A percentile compares a stretch with the other conserved stretches of the same genome.
These are phyloP conservation scores for Hoplostethus atlanticus DNA, from an alignment of 2,797 vertebrate species.

Conservation along the genomic window DNA sequence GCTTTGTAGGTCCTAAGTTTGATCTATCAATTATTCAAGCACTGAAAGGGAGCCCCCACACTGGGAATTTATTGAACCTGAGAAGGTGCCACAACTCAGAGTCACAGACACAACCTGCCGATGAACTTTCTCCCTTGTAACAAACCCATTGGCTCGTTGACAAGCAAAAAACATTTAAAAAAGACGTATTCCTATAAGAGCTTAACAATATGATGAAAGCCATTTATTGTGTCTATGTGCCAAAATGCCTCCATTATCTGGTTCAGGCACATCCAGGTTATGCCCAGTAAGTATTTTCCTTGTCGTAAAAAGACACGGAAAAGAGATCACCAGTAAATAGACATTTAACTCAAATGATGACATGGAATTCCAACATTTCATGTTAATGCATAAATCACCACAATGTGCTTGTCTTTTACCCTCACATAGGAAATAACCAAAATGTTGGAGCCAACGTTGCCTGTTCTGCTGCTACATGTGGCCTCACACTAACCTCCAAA, in stretches of 20 bases:
- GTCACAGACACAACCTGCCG: conserved; percentile 62
- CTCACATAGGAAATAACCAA: conserved; percentile 10
- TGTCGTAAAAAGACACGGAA: background rate
- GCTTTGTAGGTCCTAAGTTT: conserved; percentile 81
- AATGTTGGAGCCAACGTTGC: conserved; percentile 7
- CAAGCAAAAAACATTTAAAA: conserved; percentile 55
- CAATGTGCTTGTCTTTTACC: background rate
- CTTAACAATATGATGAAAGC: too few species aligned
- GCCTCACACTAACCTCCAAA: conserved; percentile 39
- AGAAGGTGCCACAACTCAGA: conserved; percentile 75
- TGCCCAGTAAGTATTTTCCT: too few species aligned
- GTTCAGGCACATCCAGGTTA: background rate
- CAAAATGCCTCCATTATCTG: background rate
- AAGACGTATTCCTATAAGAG: background rate
- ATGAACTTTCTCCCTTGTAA: conserved; percentile 53
- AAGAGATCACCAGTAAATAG: background rate
- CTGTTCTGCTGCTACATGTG: conserved; percentile 27
- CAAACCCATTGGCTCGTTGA: conserved; percentile 23
- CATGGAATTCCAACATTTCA: conserved; percentile 7
- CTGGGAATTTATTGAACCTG: conserved; percentile 74
- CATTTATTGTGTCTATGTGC: background rate
- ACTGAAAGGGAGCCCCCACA: conserved; percentile 77
- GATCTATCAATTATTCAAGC: conserved; percentile 84
- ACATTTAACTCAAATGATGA: background rate
- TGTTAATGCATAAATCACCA: background rate